Base-by-base conservation (phyloP, 2,888 invertebrate genomes). In the Perizoma flavofasciatum region DNA sequence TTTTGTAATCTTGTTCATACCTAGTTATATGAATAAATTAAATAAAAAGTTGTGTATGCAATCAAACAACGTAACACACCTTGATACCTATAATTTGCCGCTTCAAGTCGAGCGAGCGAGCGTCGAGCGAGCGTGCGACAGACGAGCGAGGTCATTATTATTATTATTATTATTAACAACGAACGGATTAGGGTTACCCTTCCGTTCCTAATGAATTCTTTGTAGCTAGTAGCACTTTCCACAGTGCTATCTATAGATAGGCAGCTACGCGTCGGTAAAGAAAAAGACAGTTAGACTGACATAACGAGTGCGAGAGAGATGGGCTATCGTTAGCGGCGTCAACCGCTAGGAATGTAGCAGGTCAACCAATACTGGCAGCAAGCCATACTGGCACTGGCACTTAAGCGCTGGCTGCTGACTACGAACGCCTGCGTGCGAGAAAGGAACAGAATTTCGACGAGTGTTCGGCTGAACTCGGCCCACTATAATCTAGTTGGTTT, bases 291-390 rank as follows among this genome's bases (percentile, higher is more conserved):
- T 73, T 9, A 68, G 48, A 59, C 57, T 66, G 53, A 64, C 59
- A 5, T 39, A 6, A 35, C 41, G 49, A 53, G 86, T 65, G 65
- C 59, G 78, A 89, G 59, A 74, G 77, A 77, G 86, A 86, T 51
- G 71, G 70, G 41, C 53, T 57, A 56, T 68, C 10, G 39, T 57
- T 66, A 67, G 71, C 73, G 72, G 71, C 72, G 75, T 74, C 73
- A 77, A 75, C 74, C 72, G 79, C 79, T 83, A 78, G 80, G 77
- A 81, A 82, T 84, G 78, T 83, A 78, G 80, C 79, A 82, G 82
- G 79, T 77, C 81, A 82, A 81, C 84, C 85, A 85, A 85, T 85
- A 79, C 84, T 86, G 86, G 86, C 85, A 86, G 75, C 77, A 74
- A 77, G 80, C 78, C 74, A 76, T 76, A 77, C 81, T 82, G 82